Conservation (phyloP, 2,797 vertebrate species). For the Pantherophis vulpinus region DNA sequence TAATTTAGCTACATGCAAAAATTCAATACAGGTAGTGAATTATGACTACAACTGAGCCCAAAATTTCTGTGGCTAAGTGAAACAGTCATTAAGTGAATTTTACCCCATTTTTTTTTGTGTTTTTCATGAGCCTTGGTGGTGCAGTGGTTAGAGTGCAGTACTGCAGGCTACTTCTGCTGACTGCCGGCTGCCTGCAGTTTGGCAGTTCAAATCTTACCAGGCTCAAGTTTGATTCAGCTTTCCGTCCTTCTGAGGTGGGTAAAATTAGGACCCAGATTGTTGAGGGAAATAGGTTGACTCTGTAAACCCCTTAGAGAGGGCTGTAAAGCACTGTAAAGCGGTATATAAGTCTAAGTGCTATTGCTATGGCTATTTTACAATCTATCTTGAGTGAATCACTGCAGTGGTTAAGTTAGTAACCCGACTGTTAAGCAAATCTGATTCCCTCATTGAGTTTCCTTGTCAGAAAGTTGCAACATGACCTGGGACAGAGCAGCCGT, state of each 20-base stretch:
- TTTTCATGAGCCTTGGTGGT: no score
- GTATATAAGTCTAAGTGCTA: no score
- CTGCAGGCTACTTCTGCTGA: no score
- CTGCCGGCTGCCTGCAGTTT: no score
- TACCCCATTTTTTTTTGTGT: background rate
- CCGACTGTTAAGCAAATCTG: background rate
- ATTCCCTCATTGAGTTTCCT: background rate
- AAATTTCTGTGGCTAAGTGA: background rate
- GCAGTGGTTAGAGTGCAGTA: no score
- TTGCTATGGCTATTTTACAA: background rate
- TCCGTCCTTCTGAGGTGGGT: no score
- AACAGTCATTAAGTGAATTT: background rate
- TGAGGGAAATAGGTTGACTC: no score
- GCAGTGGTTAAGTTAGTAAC: background rate
- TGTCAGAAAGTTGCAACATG: background rate
- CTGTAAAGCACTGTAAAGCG: no score
- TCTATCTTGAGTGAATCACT: background rate
- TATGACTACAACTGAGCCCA: background rate
- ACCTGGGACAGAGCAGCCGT: accelerated
- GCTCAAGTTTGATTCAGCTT: no score
- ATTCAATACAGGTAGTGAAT: background rate
- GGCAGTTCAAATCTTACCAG: no score
- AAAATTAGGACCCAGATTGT: no score
- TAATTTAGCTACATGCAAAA: background rate
- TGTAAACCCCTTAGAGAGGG: no score